phyloP scores from a whole-genome alignment of 2,797 vertebrate genomes.

The Lutjanus campechanus region DNA sequence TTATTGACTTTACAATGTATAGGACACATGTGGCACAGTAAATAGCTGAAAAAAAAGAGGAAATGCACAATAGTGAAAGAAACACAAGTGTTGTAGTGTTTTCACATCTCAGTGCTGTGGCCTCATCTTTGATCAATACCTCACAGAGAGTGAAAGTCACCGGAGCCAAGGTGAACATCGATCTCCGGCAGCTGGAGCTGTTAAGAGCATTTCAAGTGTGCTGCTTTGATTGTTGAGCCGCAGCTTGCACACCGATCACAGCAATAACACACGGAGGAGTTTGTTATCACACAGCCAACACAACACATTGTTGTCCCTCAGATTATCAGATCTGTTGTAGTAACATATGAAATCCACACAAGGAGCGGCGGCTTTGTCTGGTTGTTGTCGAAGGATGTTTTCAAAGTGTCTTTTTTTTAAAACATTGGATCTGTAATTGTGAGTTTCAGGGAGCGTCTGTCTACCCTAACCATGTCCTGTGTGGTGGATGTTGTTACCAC shows the following conservation, averaged over 20 bases:
- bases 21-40: not conserved
- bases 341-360: conserved; percentile 15
- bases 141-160: conserved; percentile 64
- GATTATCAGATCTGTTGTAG: conserved; percentile 23
- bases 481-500: conserved; percentile 35
- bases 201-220: conserved; percentile 70
- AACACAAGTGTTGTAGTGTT: conserved; percentile 26
- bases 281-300: conserved; percentile 37
- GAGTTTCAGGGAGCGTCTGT: conserved; percentile 32
- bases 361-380: conserved; percentile 17
- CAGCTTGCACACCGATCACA: conserved; percentile 34
- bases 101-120: conserved; percentile 34
- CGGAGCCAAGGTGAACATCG: conserved; percentile 78
- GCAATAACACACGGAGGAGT: conserved; percentile 38
- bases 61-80: conserved; percentile 38
- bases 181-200: conserved; percentile 58
- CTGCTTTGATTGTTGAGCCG: conserved; percentile 56
- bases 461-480: conserved; percentile 51
- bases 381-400: conserved; percentile 55
- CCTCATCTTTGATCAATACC: conserved; percentile 64
- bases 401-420: conserved; percentile 35
- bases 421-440: conserved; percentile 57
- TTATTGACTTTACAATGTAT: conserved; percentile 22
- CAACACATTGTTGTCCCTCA: conserved; percentile 31
- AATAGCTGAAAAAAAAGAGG: conserved; percentile 2